Evolutionary conservation across 2,797 vertebrate genomes (phyloP).

Genomic region (Botia almorhae): DNA sequence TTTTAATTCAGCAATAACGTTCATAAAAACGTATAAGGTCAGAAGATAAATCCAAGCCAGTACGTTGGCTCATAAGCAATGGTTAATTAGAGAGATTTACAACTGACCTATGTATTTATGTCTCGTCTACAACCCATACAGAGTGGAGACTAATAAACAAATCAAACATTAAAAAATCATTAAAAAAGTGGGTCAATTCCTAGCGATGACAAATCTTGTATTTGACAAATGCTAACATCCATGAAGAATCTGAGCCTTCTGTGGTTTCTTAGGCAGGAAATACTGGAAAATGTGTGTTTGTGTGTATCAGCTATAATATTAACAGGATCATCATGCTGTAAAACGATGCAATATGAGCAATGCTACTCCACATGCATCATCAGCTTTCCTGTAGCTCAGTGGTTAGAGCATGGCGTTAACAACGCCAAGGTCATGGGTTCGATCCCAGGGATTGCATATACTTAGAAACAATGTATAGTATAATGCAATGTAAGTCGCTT

Average conservation of each 20-base stretch:
- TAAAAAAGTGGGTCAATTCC: conserved; percentile 16
- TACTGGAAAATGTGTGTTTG: conserved; percentile 5
- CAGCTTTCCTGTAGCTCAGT: too few species aligned
- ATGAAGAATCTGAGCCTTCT: conserved; percentile 22
- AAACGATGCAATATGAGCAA: neutral
- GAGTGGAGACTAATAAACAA: neutral
- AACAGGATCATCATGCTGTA: neutral
- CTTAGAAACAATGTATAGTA: too few species aligned
- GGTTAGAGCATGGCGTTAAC: too few species aligned
- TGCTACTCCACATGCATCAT: neutral
- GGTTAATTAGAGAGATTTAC: neutral
- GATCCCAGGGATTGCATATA: too few species aligned
- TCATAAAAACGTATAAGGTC: neutral
- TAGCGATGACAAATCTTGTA: conserved; percentile 14
- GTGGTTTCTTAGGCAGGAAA: conserved; percentile 9
- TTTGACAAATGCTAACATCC: conserved; percentile 32
- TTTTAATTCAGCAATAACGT: neutral
- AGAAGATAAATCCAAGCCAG: neutral
- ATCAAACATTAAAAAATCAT: neutral
- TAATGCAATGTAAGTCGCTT: too few species aligned
- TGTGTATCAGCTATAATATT: conserved; percentile 5
- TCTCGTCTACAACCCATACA: conserved; percentile 19
- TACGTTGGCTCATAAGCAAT: neutral
- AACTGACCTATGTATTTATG: neutral
- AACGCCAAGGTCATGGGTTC: too few species aligned